Conservation (phyloP, 2,888 invertebrate species). For the Eilema sororculum region DNA sequence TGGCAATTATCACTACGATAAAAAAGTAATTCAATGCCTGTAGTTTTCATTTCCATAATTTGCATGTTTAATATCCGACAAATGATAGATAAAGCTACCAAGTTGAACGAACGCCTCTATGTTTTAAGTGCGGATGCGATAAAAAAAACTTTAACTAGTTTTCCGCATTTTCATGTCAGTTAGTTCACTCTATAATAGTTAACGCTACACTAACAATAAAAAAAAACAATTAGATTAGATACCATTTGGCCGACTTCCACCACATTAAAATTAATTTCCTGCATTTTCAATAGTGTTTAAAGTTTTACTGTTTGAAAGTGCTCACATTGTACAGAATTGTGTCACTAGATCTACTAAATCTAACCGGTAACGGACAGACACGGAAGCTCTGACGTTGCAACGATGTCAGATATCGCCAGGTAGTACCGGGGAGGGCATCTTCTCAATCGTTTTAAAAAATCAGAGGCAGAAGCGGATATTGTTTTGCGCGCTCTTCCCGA, state of each 20-base stretch:
- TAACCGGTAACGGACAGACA: neutral
- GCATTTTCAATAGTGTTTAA: neutral
- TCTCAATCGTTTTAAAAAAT: neutral
- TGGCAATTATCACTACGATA: conserved; percentile 31
- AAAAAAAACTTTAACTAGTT: conserved; percentile 30
- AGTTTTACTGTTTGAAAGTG: neutral
- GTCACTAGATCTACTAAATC: neutral
- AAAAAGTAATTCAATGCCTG: conserved; percentile 49
- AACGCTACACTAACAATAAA: neutral
- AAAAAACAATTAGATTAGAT: neutral
- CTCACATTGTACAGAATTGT: neutral
- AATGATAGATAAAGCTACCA: conserved; percentile 39
- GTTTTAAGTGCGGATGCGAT: conserved; percentile 23
- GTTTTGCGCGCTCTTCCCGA: no score
- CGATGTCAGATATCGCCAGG: neutral
- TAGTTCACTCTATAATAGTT: neutral
- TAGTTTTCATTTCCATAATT: conserved; percentile 53
- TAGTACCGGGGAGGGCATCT: neutral
- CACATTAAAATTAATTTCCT: neutral
- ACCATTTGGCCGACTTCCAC: neutral
- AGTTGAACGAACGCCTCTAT: conserved; percentile 39
- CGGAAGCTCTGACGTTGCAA: neutral
- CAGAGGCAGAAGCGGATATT: no score
- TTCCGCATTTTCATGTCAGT: conserved; percentile 32
- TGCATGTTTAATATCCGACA: conserved; percentile 44